Conservation (phyloP, 2,888 invertebrate genomes). For the Archips crataeganus region DNA sequence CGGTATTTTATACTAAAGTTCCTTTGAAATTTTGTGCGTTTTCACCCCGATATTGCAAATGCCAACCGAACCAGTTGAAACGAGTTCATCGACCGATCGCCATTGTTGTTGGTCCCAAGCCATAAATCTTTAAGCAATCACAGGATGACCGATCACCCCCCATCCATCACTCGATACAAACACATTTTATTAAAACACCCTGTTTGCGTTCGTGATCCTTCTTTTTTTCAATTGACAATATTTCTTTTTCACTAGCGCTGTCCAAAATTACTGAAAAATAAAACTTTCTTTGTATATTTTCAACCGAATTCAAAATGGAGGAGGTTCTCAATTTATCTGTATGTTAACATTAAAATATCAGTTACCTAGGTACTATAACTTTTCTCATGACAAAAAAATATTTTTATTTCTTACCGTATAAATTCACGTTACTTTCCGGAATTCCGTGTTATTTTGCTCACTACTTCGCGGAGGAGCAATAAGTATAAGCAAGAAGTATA, state of each 20-base stretch:
- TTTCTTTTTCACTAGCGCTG: neutral
- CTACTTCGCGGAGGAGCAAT: too few species aligned
- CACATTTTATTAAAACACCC: slow-evolving; percentile 36
- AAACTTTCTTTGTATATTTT: neutral
- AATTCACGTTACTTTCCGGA: too few species aligned
- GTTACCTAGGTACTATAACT: too few species aligned
- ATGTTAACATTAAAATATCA: too few species aligned
- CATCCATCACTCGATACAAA: slow-evolving; percentile 39
- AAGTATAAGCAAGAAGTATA: too few species aligned
- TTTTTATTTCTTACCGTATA: too few species aligned
- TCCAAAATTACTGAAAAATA: neutral
- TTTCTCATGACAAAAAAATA: too few species aligned
- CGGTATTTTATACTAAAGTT: too few species aligned
- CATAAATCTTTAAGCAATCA: slow-evolving; percentile 35
- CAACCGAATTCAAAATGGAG: too few species aligned
- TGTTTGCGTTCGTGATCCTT: slow-evolving; percentile 1
- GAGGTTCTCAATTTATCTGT: too few species aligned
- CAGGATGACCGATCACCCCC: slow-evolving; percentile 34
- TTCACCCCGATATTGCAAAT: neutral
- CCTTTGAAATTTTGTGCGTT: too few species aligned
- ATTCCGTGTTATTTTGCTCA: too few species aligned
- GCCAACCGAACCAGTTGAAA: neutral
- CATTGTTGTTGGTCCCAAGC: slow-evolving; percentile 25
- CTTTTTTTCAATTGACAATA: slow-evolving; percentile 4
- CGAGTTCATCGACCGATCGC: neutral